phyloP scores from a whole-genome alignment of 2,797 vertebrate species.

The Periparus ater region DNA sequence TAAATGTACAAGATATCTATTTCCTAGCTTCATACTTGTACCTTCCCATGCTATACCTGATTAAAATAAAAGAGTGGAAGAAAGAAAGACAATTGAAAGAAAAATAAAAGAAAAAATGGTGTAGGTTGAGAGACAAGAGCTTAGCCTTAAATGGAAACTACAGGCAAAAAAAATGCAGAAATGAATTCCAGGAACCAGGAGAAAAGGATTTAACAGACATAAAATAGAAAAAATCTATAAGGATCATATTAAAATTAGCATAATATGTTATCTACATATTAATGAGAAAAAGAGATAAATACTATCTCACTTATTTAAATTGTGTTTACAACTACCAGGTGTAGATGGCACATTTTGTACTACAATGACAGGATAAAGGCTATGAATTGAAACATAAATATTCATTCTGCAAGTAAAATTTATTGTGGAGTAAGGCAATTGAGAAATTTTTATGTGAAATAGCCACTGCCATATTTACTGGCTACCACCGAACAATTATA shows the following conservation, averaged over 20 bases:
- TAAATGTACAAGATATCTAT: background rate
- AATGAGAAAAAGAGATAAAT: background rate
- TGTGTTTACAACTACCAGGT: background rate
- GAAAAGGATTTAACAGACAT: background rate
- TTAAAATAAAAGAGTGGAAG: background rate
- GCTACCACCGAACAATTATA: background rate
- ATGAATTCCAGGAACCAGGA: background rate
- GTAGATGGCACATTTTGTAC: background rate
- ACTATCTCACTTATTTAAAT: background rate
- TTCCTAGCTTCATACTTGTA: background rate
- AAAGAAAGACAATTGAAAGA: background rate
- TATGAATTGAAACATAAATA: background rate
- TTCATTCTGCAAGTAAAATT: background rate
- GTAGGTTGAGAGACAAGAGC: background rate
- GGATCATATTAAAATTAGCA: background rate
- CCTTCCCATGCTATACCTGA: background rate
- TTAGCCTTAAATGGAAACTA: background rate
- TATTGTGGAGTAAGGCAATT: background rate
- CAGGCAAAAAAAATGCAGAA: background rate
- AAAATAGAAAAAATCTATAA: background rate
- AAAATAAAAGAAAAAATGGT: background rate
- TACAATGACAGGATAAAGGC: background rate
- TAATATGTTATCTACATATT: background rate
- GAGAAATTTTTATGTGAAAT: background rate
- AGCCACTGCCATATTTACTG: background rate